Percentiles rank a stretch among this genome's conserved stretches.
phyloP scores from a whole-genome alignment of 2,888 invertebrate genomes.

The Yponomeuta plumbellus region DNA sequence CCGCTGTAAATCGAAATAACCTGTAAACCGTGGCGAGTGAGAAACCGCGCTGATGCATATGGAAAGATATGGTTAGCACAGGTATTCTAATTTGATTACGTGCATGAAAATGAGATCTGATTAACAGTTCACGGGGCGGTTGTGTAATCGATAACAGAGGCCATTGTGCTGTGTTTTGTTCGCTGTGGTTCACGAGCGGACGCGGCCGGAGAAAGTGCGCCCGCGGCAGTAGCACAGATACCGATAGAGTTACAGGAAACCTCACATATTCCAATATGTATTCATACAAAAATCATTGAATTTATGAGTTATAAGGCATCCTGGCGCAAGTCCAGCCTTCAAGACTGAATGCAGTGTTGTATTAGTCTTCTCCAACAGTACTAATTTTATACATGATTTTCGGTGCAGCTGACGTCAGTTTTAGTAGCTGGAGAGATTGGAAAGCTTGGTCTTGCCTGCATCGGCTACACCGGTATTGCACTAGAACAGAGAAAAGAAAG shows the following conservation, averaged over 20 bases:
- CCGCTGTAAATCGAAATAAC: neutral
- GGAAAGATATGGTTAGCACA: neutral
- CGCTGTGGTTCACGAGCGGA: neutral
- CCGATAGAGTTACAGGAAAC: neutral
- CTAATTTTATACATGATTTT: neutral
- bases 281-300: too few species aligned
- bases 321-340: too few species aligned
- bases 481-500: neutral
- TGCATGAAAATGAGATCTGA: neutral
- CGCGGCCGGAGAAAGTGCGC: neutral
- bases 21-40: neutral
- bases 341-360: too few species aligned
- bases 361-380: too few species aligned
- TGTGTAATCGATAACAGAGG: constrained; percentile 1
- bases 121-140: neutral
- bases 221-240: neutral
- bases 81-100: constrained; percentile 1
- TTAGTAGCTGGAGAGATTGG: neutral
- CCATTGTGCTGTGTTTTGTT: constrained; percentile 3
- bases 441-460: neutral
- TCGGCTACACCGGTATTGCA: neutral
- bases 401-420: neutral
- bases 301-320: too few species aligned
- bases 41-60: neutral
- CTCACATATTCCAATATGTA: neutral